These are phyloP conservation scores for Butastur rufipennis DNA, from an alignment of 2,113 vertebrate species.

Conservation along the genomic window DNA sequence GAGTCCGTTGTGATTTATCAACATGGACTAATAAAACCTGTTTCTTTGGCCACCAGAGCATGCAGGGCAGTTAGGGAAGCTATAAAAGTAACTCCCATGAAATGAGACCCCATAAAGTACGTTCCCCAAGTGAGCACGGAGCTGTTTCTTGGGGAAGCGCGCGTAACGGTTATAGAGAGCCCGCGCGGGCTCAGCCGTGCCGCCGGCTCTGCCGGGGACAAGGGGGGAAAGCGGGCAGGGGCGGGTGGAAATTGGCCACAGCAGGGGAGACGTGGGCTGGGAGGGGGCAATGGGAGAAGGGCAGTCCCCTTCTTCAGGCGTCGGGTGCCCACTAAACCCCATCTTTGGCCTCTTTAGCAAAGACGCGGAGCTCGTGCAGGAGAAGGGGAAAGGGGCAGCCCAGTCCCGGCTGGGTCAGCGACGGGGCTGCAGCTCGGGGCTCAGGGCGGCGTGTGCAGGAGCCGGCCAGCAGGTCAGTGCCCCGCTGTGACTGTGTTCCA, in stretches of 20 bases:
- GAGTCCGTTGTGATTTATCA: background rate
- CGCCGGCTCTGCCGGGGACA: background rate
- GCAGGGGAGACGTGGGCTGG: rapidly evolving
- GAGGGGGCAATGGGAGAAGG: background rate
- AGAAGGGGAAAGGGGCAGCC: too few species aligned
- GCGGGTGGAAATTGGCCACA: rapidly evolving
- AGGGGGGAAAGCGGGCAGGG: background rate
- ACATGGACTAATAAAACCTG: rapidly evolving
- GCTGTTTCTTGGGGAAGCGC: rapidly evolving
- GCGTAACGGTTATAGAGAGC: rapidly evolving
- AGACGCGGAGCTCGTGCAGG: rapidly evolving
- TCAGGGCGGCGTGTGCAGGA: rapidly evolving
- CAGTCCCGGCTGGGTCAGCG: rapidly evolving
- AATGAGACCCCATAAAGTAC: background rate
- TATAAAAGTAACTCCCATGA: background rate
- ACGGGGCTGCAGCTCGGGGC: background rate
- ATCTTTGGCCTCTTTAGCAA: rapidly evolving
- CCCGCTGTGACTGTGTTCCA: rapidly evolving
- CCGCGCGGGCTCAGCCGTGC: rapidly evolving
- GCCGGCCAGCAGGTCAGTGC: background rate
- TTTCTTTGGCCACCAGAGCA: background rate
- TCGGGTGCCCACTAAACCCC: background rate
- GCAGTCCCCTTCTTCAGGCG: background rate
- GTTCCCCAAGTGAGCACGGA: rapidly evolving
- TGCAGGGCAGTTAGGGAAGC: rapidly evolving